Percentiles rank a stretch among this genome's conserved stretches.
These are phyloP conservation scores for Picus viridis DNA, from an alignment of 2,797 vertebrate genomes.

Conservation along the genomic window DNA sequence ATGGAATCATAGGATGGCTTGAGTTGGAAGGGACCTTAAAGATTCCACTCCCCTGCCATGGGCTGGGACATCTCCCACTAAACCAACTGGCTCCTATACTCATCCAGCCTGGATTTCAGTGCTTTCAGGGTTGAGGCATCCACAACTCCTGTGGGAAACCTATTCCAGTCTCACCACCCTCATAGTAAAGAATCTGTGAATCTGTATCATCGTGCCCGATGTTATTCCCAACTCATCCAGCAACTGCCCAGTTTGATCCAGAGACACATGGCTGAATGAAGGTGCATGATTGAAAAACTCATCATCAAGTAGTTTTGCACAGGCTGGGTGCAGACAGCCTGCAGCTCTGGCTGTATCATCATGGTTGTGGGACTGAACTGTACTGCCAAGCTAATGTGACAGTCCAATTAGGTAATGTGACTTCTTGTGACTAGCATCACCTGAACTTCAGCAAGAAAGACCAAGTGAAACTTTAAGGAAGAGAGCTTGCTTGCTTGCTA, in stretches of 20 bases:
- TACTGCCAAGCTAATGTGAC: neutral
- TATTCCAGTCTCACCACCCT: too few species aligned
- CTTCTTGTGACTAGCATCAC: neutral
- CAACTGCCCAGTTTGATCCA: neutral
- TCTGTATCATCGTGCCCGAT: neutral
- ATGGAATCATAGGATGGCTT: too few species aligned
- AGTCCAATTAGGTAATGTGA: neutral
- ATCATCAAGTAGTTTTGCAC: neutral
- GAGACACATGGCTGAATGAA: accelerated
- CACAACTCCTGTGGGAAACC: too few species aligned
- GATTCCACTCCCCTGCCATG: too few species aligned
- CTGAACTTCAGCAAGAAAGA: neutral
- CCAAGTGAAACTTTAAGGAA: neutral
- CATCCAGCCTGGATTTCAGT: too few species aligned
- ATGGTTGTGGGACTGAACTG: neutral
- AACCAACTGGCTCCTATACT: too few species aligned
- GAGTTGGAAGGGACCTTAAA: too few species aligned
- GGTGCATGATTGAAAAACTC: neutral
- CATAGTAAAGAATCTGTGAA: neutral
- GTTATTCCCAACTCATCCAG: neutral
- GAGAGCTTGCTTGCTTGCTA: neutral
- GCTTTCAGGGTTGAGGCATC: too few species aligned
- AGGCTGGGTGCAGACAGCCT: neutral
- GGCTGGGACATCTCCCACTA: too few species aligned
- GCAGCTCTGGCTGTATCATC: neutral